A percentile compares a stretch with the other conserved stretches of the same genome.
Conservation (phyloP, 2,113 vertebrate genomes). For the Apistogramma diplotaenia region DNA sequence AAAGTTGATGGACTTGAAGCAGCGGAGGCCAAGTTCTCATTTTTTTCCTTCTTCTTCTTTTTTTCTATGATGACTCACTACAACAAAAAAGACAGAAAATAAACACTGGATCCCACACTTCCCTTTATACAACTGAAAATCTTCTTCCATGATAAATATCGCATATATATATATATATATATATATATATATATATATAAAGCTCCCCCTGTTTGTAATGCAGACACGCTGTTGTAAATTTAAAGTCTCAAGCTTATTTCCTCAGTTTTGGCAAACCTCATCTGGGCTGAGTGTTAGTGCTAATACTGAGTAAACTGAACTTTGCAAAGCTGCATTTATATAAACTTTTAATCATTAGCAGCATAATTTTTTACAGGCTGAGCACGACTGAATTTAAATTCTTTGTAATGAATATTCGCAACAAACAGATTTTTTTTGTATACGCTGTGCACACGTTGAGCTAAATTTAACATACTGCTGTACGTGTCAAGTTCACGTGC, state of each 20-base stretch:
- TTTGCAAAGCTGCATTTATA: background rate
- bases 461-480: background rate
- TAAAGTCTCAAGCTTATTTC: conserved; percentile 3
- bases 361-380: background rate
- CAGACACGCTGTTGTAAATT: background rate
- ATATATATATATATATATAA: too few relatives aligned
- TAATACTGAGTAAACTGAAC: background rate
- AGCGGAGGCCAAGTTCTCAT: background rate
- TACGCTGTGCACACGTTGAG: background rate
- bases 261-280: background rate
- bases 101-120: background rate
- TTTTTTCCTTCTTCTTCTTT: background rate
- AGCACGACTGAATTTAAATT: rapidly evolving
- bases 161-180: too few relatives aligned
- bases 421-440: background rate
- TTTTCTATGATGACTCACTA: background rate
- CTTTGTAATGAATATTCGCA: background rate
- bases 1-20: background rate
- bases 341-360: background rate
- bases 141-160: background rate
- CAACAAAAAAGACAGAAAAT: background rate
- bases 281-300: background rate
- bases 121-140: background rate
- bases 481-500: background rate
- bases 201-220: background rate